phyloP scores from a whole-genome alignment of 2,113 vertebrate species.

The Dicrurus megarhynchus region DNA sequence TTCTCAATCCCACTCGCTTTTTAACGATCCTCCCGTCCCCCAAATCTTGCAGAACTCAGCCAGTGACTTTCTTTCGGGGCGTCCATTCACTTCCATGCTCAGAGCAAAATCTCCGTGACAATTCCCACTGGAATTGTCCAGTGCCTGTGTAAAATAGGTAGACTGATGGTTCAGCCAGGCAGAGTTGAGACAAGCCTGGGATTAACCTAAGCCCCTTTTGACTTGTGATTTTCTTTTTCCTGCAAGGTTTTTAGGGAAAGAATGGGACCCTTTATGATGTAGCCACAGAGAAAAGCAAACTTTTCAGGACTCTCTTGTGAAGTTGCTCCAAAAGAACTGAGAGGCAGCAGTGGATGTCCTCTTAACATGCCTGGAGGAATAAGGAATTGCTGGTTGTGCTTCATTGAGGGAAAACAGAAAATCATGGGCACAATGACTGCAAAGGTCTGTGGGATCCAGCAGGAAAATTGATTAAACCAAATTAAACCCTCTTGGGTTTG shows the following conservation, averaged over 20 bases:
- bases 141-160: not conserved
- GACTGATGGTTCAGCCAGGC: not conserved
- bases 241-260: not conserved
- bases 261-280: not conserved
- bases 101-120: not conserved
- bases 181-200: too few relatives aligned
- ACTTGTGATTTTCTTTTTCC: not conserved
- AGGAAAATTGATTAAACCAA: not conserved
- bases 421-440: not conserved
- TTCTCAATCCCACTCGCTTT: fast-evolving
- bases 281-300: not conserved
- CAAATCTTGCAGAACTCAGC: not conserved
- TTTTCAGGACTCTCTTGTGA: not conserved
- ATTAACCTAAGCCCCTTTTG: not conserved
- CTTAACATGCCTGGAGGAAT: not conserved
- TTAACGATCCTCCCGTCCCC: not conserved
- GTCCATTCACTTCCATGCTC: not conserved
- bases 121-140: not conserved
- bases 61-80: not conserved
- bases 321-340: not conserved
- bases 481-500: not conserved
- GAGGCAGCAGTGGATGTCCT: not conserved
- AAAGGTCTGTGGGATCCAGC: not conserved
- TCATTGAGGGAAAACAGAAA: not conserved
- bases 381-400: not conserved